These are phyloP conservation scores for Drosophila virilis DNA, from an alignment of 1,140 invertebrate species.

Conservation along the genomic window DNA sequence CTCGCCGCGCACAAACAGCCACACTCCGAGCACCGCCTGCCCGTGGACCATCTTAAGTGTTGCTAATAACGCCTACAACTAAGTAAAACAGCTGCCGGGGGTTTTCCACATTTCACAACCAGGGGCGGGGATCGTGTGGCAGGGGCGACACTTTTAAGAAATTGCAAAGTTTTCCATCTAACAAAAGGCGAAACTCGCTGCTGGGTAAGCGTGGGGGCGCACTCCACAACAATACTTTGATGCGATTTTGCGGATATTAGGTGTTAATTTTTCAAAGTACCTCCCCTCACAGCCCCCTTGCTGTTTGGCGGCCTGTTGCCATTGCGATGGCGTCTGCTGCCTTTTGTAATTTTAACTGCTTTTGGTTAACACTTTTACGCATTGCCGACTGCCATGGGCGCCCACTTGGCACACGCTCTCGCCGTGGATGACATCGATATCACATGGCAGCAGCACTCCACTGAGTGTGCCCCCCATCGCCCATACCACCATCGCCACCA, in stretches of 20 bases:
- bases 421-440: slow-evolving; percentile 63
- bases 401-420: slow-evolving; percentile 21
- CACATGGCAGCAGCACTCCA: slow-evolving; percentile 52
- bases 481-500: background rate
- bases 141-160: slow-evolving; percentile 74
- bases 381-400: slow-evolving; percentile 64
- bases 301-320: slow-evolving; percentile 30
- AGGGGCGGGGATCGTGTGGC: background rate
- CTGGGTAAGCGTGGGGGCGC: background rate
- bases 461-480: background rate
- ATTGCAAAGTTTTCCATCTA: slow-evolving; percentile 74
- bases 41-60: slow-evolving; percentile 61
- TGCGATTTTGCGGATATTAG: slow-evolving; percentile 82
- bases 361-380: slow-evolving; percentile 82
- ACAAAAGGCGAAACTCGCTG: slow-evolving; percentile 55
- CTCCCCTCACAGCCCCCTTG: background rate
- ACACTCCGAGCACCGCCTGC: background rate
- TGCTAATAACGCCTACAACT: slow-evolving; percentile 81
- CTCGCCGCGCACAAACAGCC: background rate
- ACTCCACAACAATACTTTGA: slow-evolving; percentile 75
- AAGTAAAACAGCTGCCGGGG: slow-evolving; percentile 64
- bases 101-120: background rate
- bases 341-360: slow-evolving; percentile 82
- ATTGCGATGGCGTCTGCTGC: slow-evolving; percentile 71
- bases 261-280: slow-evolving; percentile 80